A percentile compares a stretch with the other conserved stretches of the same genome.
phyloP scores from a whole-genome alignment of 2,888 invertebrate species.

The Latheticus oryzae region DNA sequence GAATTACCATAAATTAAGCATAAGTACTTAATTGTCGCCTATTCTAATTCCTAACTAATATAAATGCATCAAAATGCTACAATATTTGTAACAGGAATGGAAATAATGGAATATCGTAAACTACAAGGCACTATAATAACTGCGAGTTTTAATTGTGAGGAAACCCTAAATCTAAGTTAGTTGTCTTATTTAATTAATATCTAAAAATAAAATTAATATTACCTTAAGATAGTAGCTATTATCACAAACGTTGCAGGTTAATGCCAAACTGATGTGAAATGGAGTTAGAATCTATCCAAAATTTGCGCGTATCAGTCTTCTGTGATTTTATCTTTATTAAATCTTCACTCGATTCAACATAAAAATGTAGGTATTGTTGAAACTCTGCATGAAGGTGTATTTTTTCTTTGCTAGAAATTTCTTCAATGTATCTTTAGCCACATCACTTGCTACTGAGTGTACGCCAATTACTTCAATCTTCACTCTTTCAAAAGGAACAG shows the following conservation, averaged over 20 bases:
- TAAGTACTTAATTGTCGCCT: slow-evolving; percentile 35
- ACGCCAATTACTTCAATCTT: slow-evolving; percentile 66
- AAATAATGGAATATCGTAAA: slow-evolving; percentile 39
- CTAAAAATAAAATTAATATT: no score
- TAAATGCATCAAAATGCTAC: slow-evolving; percentile 37
- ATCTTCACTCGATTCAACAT: slow-evolving; percentile 54
- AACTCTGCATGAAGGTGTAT: slow-evolving; percentile 60
- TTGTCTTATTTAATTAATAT: neutral
- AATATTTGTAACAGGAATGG: slow-evolving; percentile 36
- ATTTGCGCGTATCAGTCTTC: slow-evolving; percentile 39
- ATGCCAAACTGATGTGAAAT: slow-evolving; percentile 23
- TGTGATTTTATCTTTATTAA: slow-evolving; percentile 41
- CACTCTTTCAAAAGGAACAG: slow-evolving; percentile 70
- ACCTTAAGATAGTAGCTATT: no score
- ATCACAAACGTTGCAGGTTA: slow-evolving; percentile 23
- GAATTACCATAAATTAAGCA: slow-evolving; percentile 29
- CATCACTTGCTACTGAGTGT: slow-evolving; percentile 58
- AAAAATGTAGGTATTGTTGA: slow-evolving; percentile 61
- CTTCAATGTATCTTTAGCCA: slow-evolving; percentile 61
- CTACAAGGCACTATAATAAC: slow-evolving; percentile 38
- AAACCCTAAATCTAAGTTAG: slow-evolving; percentile 9
- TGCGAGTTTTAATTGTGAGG: slow-evolving; percentile 8
- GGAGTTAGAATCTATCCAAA: slow-evolving; percentile 9
- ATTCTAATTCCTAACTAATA: slow-evolving; percentile 33
- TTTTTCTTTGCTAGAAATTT: slow-evolving; percentile 62